Percentiles rank a stretch among this genome's conserved stretches.
Conservation (phyloP, 2,797 vertebrate species). For the Pelochelys cantorii region DNA sequence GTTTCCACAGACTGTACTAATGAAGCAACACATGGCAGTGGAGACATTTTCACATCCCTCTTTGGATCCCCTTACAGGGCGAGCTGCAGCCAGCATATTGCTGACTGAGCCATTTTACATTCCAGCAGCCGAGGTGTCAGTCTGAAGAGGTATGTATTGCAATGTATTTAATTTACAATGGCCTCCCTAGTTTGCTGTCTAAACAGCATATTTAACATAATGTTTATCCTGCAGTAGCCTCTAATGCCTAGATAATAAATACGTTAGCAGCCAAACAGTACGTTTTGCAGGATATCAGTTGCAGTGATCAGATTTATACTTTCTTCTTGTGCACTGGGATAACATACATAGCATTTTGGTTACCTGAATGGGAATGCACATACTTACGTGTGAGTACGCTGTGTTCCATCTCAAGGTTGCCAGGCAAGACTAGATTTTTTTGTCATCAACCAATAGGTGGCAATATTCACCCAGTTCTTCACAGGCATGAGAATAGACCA, state of each 20-base stretch:
- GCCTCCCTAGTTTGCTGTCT: conserved; percentile 16
- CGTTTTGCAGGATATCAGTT: background rate
- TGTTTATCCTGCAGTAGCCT: conserved; percentile 36
- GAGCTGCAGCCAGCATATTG: background rate
- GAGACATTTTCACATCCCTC: background rate
- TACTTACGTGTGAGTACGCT: background rate
- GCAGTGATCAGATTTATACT: background rate
- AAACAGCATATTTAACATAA: conserved; percentile 28
- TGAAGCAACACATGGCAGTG: rapidly evolving
- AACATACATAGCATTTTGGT: background rate
- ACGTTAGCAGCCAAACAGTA: conserved; percentile 34
- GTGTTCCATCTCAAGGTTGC: rapidly evolving
- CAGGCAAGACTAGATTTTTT: conserved; percentile 26
- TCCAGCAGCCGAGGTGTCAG: background rate
- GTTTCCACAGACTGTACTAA: background rate
- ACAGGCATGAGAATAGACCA: rapidly evolving
- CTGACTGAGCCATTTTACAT: background rate
- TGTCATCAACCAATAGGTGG: conserved; percentile 78
- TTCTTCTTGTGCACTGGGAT: background rate
- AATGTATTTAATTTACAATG: background rate
- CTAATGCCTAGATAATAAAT: conserved; percentile 28
- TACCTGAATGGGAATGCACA: background rate
- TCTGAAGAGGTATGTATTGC: rapidly evolving
- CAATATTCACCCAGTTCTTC: conserved; percentile 77
- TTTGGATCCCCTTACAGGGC: background rate